Percentiles rank a stretch among this genome's conserved stretches.
Evolutionary conservation across 2,113 vertebrate genomes (phyloP).

Genomic region (Zosterops hypoxanthus): DNA sequence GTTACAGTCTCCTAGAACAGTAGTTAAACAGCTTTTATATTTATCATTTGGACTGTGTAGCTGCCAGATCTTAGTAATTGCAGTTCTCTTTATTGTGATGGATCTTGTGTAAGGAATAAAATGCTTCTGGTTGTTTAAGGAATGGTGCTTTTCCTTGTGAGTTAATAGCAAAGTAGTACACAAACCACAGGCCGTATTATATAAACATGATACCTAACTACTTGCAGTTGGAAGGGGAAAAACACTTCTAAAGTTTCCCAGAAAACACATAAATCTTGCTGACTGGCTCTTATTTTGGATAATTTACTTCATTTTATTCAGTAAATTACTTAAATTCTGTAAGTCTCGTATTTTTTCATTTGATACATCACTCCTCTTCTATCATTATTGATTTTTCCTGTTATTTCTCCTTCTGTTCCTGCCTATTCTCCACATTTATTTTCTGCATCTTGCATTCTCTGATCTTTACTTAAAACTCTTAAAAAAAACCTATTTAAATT

Average conservation of each 20-base stretch:
- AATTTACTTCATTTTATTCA: not conserved
- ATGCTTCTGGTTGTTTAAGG: not conserved
- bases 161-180: not conserved
- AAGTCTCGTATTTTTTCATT: not conserved
- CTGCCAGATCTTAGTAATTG: conserved; percentile 2
- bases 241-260: not conserved
- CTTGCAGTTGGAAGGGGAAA: not conserved
- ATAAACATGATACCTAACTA: not conserved
- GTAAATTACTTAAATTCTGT: not conserved
- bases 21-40: not conserved
- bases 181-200: not conserved
- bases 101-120: not conserved
- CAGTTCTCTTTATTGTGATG: conserved; percentile 5
- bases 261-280: not conserved
- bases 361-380: not conserved
- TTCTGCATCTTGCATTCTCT: not conserved
- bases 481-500: not conserved
- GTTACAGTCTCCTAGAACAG: not conserved
- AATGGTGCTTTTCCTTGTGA: not conserved
- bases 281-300: not conserved
- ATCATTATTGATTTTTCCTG: not conserved
- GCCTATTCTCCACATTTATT: not conserved
- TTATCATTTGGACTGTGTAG: not conserved
- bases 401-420: not conserved
- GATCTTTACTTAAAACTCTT: not conserved